Percentiles rank a stretch among this genome's conserved stretches.
Evolutionary conservation across 2,797 vertebrate species (phyloP).

Genomic region (Okamejei kenojei): DNA sequence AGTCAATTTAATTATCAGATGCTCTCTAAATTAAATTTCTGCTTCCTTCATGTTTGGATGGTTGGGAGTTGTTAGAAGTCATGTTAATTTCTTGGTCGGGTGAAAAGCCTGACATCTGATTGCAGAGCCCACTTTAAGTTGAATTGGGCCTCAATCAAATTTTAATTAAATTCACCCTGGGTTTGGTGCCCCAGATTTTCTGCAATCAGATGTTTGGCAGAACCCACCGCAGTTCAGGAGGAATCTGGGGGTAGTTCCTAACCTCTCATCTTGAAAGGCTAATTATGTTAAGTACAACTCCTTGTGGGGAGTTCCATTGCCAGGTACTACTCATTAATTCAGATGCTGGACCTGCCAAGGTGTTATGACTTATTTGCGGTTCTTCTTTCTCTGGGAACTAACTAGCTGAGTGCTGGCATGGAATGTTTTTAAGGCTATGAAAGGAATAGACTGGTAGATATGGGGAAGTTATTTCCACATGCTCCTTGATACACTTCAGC

Average conservation of each 20-base stretch:
- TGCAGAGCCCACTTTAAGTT: background rate
- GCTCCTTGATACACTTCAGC: no score
- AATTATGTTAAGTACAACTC: background rate
- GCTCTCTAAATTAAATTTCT: background rate
- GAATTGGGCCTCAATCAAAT: background rate
- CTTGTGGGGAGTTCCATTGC: background rate
- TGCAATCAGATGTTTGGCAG: background rate
- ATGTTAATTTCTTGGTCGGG: background rate
- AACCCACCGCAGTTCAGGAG: background rate
- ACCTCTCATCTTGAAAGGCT: background rate
- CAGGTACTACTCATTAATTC: background rate
- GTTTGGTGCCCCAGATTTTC: background rate
- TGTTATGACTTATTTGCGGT: no score
- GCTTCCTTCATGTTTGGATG: background rate
- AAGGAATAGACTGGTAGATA: no score
- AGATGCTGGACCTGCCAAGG: no score
- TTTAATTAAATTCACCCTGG: constrained; percentile 7
- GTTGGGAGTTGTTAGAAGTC: background rate
- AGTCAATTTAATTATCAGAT: constrained; percentile 13
- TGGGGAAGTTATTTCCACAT: no score
- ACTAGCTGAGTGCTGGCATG: no score
- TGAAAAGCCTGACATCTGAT: background rate
- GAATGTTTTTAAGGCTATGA: no score
- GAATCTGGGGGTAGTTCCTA: background rate
- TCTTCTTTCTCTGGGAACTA: no score